Conservation (phyloP, 2,113 vertebrate species). For the Dromaius novaehollandiae region DNA sequence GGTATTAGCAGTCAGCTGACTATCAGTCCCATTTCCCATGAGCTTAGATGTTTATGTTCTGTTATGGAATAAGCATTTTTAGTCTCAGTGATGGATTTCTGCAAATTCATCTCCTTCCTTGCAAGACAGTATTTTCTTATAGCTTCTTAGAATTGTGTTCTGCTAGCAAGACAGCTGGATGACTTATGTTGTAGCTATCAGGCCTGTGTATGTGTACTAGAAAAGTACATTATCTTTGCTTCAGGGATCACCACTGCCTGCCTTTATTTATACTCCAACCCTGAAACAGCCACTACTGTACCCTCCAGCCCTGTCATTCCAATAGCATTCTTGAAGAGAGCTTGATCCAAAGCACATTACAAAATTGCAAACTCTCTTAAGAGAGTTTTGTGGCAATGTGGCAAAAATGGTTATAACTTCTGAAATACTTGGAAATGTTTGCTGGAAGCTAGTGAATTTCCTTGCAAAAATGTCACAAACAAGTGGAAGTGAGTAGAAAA, state of each 20-base stretch:
- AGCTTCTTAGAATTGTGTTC: not conserved
- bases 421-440: constrained; percentile 47
- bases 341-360: constrained; percentile 58
- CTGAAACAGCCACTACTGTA: not conserved
- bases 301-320: constrained; percentile 62
- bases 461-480: not conserved
- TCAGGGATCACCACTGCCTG: constrained; percentile 63
- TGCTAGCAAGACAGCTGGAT: constrained; percentile 7
- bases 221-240: constrained; percentile 67
- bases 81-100: not conserved
- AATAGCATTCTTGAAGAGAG: constrained; percentile 48
- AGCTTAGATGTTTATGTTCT: not conserved
- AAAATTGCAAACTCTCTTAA: constrained; percentile 52
- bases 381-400: constrained; percentile 55
- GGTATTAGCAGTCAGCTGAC: not conserved
- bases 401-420: constrained; percentile 64
- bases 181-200: constrained; percentile 36
- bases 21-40: not conserved
- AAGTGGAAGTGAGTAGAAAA: constrained; percentile 4
- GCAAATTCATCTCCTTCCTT: not conserved
- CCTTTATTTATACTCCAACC: constrained; percentile 51
- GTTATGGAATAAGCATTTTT: not conserved
- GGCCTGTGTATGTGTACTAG: constrained; percentile 20
- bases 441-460: constrained; percentile 24
- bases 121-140: not conserved